Evolutionary conservation across 2,888 invertebrate species (phyloP), one percentile per base, ranked within the genome.

Genomic region (Dugesia japonica): DNA sequence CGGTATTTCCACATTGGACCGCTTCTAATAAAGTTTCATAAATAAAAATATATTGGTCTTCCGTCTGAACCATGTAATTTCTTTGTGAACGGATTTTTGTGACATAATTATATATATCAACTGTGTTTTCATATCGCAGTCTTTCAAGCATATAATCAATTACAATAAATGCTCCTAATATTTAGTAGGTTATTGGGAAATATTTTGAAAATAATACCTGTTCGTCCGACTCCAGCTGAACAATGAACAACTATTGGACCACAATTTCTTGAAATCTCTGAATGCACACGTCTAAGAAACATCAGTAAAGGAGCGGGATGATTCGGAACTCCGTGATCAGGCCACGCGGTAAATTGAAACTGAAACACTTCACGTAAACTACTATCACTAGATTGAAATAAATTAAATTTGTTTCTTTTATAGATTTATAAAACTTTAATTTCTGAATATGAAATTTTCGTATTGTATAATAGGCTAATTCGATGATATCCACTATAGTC

Each of bases 1-100:
- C 98, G 0, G 97, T 97, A 82, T 90, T 90, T 0, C 95, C 97
- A 83, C 94, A 94, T 79, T 94, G 91, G 7, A 94, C 93, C 1
- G 97, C 97, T 86, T 98, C 97, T 77, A 95, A 87, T 27, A 99
- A 80, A 0, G 97, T 92, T 83, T 98, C 98, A 84, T 99, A 95
- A 80, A 98, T 97, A 86, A 99, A 98, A 80, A 97, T 92, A 86
- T 99, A 99, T 86, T 99, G 97, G 86, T 95, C 95, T 86, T 95
- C 95, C n/a, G 95, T 97, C 80, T 85, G 85, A 31, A 98, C 97
- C 97, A 98, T 98, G 86, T 98, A 98, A 86, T 97, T 97, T 76
- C 98, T 89, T 85, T 98, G 98, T 27, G 97, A 94, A 78, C 98
- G 89, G 79, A 98, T 88, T 83, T 94, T 94, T 17, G 97, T 97